phyloP scores from a whole-genome alignment of 2,888 invertebrate species.

The Eristalinus sepulchralis region DNA sequence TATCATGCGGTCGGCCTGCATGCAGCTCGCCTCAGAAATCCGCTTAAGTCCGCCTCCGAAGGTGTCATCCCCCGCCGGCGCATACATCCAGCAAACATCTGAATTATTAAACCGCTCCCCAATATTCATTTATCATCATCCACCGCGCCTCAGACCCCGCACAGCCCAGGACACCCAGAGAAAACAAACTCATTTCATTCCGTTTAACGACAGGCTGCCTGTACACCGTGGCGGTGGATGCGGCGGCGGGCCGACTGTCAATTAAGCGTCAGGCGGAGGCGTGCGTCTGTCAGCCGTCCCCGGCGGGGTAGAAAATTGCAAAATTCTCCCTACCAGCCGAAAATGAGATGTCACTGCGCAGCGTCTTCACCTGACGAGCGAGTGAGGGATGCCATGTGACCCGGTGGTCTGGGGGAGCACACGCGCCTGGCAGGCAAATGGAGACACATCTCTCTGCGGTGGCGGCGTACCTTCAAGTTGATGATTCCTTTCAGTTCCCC shows the following conservation, averaged over 20 bases:
- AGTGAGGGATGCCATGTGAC: slow-evolving; percentile 4
- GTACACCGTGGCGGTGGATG: background rate
- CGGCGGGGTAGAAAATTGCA: background rate
- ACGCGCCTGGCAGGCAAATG: background rate
- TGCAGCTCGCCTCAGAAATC: background rate
- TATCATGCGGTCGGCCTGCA: slow-evolving; percentile 8
- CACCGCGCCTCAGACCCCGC: background rate
- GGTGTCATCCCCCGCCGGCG: background rate
- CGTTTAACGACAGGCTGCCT: slow-evolving; percentile 1
- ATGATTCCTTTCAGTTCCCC: background rate
- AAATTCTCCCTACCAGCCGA: background rate
- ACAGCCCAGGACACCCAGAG: background rate
- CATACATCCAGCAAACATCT: slow-evolving; percentile 8
- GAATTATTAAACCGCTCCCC: slow-evolving; percentile 46
- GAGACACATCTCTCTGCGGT: background rate
- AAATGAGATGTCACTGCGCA: slow-evolving; percentile 14
- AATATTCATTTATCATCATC: slow-evolving; percentile 40
- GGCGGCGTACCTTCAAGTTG: background rate
- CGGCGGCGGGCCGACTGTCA: background rate
- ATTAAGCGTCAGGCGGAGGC: background rate
- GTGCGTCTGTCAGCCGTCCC: background rate
- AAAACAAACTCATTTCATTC: slow-evolving; percentile 6
- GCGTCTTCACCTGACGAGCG: slow-evolving; percentile 2
- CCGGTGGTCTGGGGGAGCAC: background rate
- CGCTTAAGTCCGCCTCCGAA: background rate